A percentile compares a stretch with the other conserved stretches of the same genome.
Evolutionary conservation across 2,888 invertebrate species (phyloP).

Genomic region (Zaprionus obscuricornis): DNA sequence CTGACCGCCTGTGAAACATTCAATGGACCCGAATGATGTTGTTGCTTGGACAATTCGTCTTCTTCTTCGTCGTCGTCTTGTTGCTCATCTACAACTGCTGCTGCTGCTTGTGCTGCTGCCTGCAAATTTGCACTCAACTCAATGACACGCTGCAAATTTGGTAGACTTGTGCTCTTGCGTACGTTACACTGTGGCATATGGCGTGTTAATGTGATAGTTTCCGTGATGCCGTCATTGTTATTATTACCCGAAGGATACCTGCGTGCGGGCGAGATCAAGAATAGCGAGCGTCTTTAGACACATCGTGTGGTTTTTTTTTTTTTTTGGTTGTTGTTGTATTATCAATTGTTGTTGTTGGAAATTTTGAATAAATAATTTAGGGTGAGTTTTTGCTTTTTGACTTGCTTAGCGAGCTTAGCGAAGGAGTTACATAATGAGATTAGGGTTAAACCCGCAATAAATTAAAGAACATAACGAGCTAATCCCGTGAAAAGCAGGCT

Average conservation of each 20-base stretch:
- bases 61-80: too few species aligned
- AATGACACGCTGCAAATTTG: constrained; percentile 85
- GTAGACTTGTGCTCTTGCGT: constrained; percentile 91
- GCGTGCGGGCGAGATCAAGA: constrained; percentile 69
- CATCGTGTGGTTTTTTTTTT: constrained; percentile 28
- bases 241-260: constrained; percentile 92
- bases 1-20: constrained; percentile 86
- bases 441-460: neutral
- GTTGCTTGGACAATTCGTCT: too few species aligned
- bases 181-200: constrained; percentile 85
- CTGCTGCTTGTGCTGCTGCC: constrained; percentile 47
- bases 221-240: constrained; percentile 83
- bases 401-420: neutral
- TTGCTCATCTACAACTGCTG: neutral
- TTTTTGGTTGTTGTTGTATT: constrained; percentile 28
- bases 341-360: constrained; percentile 53
- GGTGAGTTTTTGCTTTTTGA: constrained; percentile 23
- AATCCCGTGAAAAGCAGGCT: too few species aligned
- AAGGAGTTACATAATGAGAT: constrained; percentile 16
- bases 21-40: constrained; percentile 52
- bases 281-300: constrained; percentile 76
- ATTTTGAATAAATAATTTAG: constrained; percentile 16
- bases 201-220: constrained; percentile 85
- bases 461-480: too few species aligned
- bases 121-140: constrained; percentile 32